Base-by-base conservation (phyloP, 2,888 invertebrate genomes). In the Pherbina coryleti region DNA sequence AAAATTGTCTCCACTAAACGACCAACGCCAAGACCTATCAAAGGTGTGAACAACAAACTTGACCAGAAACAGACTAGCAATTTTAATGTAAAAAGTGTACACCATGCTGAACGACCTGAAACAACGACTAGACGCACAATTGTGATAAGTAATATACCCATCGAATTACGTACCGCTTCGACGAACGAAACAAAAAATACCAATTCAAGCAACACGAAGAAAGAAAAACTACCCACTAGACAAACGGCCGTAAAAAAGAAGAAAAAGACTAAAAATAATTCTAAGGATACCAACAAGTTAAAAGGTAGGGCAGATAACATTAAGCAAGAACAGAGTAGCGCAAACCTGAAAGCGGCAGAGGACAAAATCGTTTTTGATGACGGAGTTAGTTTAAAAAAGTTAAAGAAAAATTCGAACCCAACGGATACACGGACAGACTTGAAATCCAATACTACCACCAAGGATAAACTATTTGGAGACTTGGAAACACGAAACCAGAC, bases 1-100 rank as follows among this genome's bases (percentile, higher is more conserved):
- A 88, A 90, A 88, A 71, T 88, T 85, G 83, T 89, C 84, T 76
- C 88, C 85, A 82, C 88, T 86, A 75, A 88, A 88, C 79, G 90
- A 88, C 82, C 90, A 84, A 82, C 90, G 86, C 82, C 82, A 0
- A 86, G 86, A 64, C 83, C 85, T 0, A 77, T 81, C 3, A 81
- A 76, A 7, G 85, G 85, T 0, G 81, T 89, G 4, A 86, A 79
- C 75, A 89, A 88, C 76, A 89, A 89, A 81, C 81, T 89, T 49
- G 88, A 89, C 80, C 87, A 86, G 49, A 76, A 79, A 49, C 64
- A 73, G n/a, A 81, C 81, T 22, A 76, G 82, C 51, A 82, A 81
- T 0, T 76, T 80, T 2, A 84, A 84, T 11, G 73, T 82, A 0
- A 84, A 85, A 64, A 85, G 79, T 17, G 79, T 83, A 8, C 79